Conservation (phyloP, 1,140 invertebrate genomes). For the Apis laboriosa region DNA sequence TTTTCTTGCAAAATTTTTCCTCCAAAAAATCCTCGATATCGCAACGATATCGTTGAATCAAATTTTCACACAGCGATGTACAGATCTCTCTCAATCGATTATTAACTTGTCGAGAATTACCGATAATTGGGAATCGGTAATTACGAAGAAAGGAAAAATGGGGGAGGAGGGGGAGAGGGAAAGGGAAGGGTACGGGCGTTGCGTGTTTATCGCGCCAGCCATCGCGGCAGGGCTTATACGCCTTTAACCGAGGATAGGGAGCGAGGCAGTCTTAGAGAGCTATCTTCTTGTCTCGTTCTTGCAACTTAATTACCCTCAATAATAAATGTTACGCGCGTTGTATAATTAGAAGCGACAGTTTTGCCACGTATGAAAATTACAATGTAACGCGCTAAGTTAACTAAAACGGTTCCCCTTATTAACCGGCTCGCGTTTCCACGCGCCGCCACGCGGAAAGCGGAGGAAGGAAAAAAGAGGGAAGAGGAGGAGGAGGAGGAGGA, state of each 20-base stretch:
- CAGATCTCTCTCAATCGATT: not conserved
- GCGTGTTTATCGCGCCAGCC: slow-evolving; percentile 28
- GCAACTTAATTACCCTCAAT: slow-evolving; percentile 30
- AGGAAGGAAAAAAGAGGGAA: not conserved
- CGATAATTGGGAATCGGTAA: slow-evolving; percentile 4
- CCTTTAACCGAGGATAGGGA: not conserved
- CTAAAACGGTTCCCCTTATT: slow-evolving; percentile 26
- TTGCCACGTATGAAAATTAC: not conserved
- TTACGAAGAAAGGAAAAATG: not conserved
- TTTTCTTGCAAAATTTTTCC: too few relatives aligned
- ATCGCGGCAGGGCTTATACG: slow-evolving; percentile 2
- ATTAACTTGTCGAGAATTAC: slow-evolving; percentile 16
- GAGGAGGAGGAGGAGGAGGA: not conserved
- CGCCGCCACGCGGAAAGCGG: not conserved
- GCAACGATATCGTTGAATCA: too few relatives aligned
- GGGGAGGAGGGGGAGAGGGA: too few relatives aligned
- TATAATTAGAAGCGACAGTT: slow-evolving; percentile 40
- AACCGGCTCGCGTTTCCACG: slow-evolving; percentile 1
- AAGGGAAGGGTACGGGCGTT: not conserved
- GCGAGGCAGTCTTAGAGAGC: not conserved
- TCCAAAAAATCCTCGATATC: too few relatives aligned
- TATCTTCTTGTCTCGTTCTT: slow-evolving; percentile 28
- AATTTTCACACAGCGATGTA: too few relatives aligned
- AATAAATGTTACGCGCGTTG: slow-evolving; percentile 25
- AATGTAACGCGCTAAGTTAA: slow-evolving; percentile 1